Conservation (phyloP, 35 echinoderm and acorn worm genomes). For the Patiria miniata region DNA sequence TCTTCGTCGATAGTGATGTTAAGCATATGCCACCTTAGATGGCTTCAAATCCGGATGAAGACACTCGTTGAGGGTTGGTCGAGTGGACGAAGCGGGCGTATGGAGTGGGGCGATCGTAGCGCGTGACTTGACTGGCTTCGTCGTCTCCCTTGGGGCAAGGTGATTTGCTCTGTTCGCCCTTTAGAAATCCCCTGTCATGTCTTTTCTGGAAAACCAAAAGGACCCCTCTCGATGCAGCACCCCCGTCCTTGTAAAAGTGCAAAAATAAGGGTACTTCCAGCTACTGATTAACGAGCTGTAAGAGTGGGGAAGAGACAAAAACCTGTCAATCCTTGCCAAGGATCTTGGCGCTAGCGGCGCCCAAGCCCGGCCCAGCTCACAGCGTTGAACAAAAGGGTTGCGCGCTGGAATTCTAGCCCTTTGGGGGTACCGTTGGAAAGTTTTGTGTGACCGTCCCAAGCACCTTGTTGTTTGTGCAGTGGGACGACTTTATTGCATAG, state of each 20-base stretch:
- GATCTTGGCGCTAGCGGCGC: neutral
- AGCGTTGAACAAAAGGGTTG: neutral
- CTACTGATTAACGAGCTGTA: conserved; percentile 12
- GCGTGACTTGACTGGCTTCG: neutral
- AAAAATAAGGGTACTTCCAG: neutral
- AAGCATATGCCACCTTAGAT: neutral
- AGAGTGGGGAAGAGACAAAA: neutral
- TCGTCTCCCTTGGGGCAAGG: neutral
- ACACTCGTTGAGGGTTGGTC: neutral
- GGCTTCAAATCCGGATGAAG: neutral
- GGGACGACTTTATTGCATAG: neutral
- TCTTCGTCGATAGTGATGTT: neutral
- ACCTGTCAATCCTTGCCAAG: neutral
- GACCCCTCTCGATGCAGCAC: no score
- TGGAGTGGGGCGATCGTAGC: neutral
- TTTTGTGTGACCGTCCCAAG: neutral
- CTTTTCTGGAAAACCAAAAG: no score
- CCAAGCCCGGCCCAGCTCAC: neutral
- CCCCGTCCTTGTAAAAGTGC: neutral
- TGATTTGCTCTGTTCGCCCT: neutral
- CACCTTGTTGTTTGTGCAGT: conserved; percentile 18
- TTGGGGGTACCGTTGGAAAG: neutral
- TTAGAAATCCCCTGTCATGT: no score
- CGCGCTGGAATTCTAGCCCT: neutral
- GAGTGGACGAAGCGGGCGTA: neutral